Conservation (phyloP, 2,888 invertebrate species). For the Trichopria drosophilae region DNA sequence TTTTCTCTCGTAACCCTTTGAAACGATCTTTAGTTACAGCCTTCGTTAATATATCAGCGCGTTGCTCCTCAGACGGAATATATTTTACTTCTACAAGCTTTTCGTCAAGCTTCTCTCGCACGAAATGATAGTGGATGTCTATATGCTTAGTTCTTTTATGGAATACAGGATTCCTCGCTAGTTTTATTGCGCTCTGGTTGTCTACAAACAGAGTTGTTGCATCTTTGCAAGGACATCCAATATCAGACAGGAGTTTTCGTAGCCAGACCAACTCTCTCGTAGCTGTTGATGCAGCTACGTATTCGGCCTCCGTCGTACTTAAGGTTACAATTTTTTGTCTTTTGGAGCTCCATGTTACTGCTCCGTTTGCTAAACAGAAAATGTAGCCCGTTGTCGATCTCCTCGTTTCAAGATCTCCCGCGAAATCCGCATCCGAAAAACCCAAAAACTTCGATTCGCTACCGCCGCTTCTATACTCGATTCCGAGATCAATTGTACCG, state of each 20-base stretch:
- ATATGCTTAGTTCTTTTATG: conserved; percentile 19
- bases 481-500: conserved; percentile 25
- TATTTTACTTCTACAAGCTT: no score
- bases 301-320: conserved; percentile 19
- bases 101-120: no score
- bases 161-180: conserved; percentile 15
- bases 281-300: conserved; percentile 14
- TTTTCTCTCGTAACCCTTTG: no score
- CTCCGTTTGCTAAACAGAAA: conserved; percentile 2
- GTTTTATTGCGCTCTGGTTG: conserved; percentile 13
- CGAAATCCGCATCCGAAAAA: neutral
- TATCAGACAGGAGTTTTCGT: neutral
- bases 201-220: conserved; percentile 3
- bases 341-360: conserved; percentile 8
- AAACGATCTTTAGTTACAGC: no score
- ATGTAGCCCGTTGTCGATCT: conserved; percentile 11
- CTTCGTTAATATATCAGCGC: no score
- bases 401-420: conserved; percentile 7
- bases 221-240: neutral
- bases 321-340: conserved; percentile 16
- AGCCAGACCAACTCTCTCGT: conserved; percentile 12
- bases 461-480: conserved; percentile 22
- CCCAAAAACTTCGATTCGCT: neutral
- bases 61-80: no score
- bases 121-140: conserved; percentile 18